Evolutionary conservation across 2,797 vertebrate genomes (phyloP), one percentile per base, ranked within the genome.

Genomic region (Alcedo quadribrachys): DNA sequence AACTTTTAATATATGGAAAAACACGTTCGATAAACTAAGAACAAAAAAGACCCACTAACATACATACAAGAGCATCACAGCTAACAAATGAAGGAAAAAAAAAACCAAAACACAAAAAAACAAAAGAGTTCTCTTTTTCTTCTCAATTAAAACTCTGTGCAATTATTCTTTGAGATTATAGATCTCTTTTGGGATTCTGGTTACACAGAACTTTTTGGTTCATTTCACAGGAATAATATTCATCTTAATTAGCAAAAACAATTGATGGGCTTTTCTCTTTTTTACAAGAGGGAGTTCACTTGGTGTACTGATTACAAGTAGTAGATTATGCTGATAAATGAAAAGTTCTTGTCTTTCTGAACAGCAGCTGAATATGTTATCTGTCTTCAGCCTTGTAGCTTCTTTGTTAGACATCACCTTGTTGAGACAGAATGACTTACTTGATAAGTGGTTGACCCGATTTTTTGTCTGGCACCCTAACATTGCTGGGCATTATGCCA

Each of bases 201-300:
- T 98, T 97, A 98, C 98, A 98, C 97, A 94, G 97, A 97, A 96
- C 82, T 97, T 97, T 97, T 97, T 96, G 96, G 93, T 97, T 98
- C 97, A 94, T 98, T 98, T 98, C 97, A 97, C 97, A 93, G 93
- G 96, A 97, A 97, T 98, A 97, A 98, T 98, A 97, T 98, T 99
- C 97, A 97, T 98, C 98, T 98, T 98, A 98, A 99, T 99, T 99
- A 98, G 98, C 92, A 97, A 98, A 98, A 98, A 98, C 97, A 98
- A 98, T 98, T 98, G 97, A 98, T 97, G 96, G 94, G 81, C 76
- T 98, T 97, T 98, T 97, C 95, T 93, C 82, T 95, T 96, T 95
- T 92, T 92, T 97, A 96, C 93, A 97, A 95, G 89, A 98, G 96
- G 95, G 97, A 98, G 97, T 98, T 98, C 96, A 96, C 85, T 96